Conservation (phyloP, 2,113 vertebrate species). For the Aythya baeri region DNA sequence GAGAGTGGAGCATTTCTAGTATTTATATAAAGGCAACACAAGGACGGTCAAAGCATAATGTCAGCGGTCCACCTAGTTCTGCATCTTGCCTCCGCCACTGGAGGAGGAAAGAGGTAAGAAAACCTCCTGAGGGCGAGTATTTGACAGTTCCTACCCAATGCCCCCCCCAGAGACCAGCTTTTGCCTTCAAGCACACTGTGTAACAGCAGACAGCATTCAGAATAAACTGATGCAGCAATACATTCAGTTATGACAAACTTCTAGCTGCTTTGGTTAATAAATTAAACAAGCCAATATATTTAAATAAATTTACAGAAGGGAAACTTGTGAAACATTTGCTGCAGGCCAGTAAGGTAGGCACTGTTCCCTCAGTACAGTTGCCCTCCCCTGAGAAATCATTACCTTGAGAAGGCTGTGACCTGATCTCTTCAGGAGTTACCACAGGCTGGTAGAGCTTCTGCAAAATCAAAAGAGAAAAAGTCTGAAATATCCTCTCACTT, state of each 20-base stretch:
- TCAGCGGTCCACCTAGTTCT: conserved; percentile 3
- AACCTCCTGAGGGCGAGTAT: background rate
- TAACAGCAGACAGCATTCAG: background rate
- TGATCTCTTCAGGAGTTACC: conserved; percentile 75
- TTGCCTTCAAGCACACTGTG: background rate
- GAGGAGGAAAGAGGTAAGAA: background rate
- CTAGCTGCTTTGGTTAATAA: background rate
- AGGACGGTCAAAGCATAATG: background rate
- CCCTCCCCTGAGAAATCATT: background rate
- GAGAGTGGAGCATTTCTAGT: conserved; percentile 23
- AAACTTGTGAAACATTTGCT: background rate
- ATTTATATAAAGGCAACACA: background rate
- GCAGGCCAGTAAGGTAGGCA: background rate
- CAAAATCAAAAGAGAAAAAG: background rate
- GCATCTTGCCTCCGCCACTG: background rate
- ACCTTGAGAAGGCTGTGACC: conserved; percentile 80
- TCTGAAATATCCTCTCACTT: background rate
- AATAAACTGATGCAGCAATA: background rate
- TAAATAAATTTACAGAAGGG: background rate
- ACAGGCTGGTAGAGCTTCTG: conserved; percentile 81
- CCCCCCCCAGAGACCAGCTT: background rate
- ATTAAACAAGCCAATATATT: background rate
- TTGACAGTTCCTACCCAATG: background rate
- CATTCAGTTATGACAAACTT: background rate
- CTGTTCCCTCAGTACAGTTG: background rate